Conservation (phyloP, 2,888 invertebrate genomes). For the Hoplodrina blanda region DNA sequence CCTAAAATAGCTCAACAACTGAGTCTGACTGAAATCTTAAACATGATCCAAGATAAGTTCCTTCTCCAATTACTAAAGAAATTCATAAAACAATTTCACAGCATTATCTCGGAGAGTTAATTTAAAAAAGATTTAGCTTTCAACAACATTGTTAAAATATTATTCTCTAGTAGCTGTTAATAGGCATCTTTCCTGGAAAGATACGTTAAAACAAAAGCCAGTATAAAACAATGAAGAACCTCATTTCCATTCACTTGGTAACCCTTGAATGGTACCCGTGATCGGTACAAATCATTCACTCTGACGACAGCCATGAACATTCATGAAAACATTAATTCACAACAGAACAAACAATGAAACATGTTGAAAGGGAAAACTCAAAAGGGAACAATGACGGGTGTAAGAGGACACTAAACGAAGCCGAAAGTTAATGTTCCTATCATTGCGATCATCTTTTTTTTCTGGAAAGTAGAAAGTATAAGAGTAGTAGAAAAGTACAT, state of each 20-base stretch:
- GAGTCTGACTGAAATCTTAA: not conserved
- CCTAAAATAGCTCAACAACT: not conserved
- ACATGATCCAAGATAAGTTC: slow-evolving; percentile 1
- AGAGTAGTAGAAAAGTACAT: too few relatives aligned
- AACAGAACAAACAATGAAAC: not conserved
- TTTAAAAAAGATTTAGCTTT: slow-evolving; percentile 5
- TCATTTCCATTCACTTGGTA: slow-evolving; percentile 16
- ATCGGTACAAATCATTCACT: slow-evolving; percentile 32
- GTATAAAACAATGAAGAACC: slow-evolving; percentile 5
- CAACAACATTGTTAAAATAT: slow-evolving; percentile 12
- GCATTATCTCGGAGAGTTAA: slow-evolving; percentile 3
- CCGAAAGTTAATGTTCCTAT: too few relatives aligned
- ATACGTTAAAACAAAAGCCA: slow-evolving; percentile 2
- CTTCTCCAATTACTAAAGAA: not conserved
- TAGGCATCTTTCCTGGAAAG: not conserved
- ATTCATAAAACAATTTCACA: not conserved
- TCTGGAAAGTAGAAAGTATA: too few relatives aligned
- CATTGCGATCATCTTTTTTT: too few relatives aligned
- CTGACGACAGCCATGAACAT: not conserved
- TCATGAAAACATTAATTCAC: slow-evolving; percentile 8
- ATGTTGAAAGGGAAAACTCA: not conserved
- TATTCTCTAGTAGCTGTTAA: not conserved
- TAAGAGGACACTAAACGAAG: too few relatives aligned
- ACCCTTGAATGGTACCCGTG: slow-evolving; percentile 16
- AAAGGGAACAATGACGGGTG: too few relatives aligned